Evolutionary conservation across 2,797 vertebrate genomes (phyloP), one percentile per base, ranked within the genome.

Genomic region (Onychomys arenicola): DNA sequence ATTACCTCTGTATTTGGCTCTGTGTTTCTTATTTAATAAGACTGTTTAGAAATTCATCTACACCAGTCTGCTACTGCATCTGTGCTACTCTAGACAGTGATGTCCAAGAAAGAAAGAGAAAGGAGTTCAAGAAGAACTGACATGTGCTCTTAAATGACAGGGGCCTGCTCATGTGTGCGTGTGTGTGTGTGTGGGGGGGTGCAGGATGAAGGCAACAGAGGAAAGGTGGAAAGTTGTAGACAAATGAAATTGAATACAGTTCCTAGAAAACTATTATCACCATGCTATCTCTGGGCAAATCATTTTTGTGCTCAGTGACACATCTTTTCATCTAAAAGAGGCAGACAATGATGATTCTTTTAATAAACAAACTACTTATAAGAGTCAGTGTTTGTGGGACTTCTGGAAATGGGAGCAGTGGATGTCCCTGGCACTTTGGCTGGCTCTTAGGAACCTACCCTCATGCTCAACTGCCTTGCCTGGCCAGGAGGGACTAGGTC

Each of bases 41-140:
- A 52, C 49, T 52, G 49, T 52, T 52, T 52, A 52, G 49, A 52
- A 52, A 52, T 52, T 52, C 49, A 52, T 52, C 49, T 52, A 14
- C 49, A 52, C 12, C 11, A 12, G 49, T 52, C 16, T 98, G 98
- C 4, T 99, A 99, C 32, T 63, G 98, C 89, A 96, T 99, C 96
- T 96, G 97, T 0, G 99, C 98, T 59, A 97, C 52, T 95, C 97
- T 49, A 98, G 55, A 4, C 0, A 93, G 88, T 17, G 52, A 1
- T 34, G 75, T 34, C 6, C 0, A 16, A 43, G 12, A 25, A 40
- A 9, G 14, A 17, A 40, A 2, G 14, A 29, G 16, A 12, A 69
- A 32, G 10, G 40, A 77, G 23, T 21, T 17, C 55, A 67, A 11
- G 40, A 83, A n/a, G 69, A 69, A 69, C 19, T 2, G 6, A 8